A percentile compares a stretch with the other conserved stretches of the same genome.
Evolutionary conservation across 2,797 vertebrate genomes (phyloP).

Genomic region (Lycodopsis pacificus): DNA sequence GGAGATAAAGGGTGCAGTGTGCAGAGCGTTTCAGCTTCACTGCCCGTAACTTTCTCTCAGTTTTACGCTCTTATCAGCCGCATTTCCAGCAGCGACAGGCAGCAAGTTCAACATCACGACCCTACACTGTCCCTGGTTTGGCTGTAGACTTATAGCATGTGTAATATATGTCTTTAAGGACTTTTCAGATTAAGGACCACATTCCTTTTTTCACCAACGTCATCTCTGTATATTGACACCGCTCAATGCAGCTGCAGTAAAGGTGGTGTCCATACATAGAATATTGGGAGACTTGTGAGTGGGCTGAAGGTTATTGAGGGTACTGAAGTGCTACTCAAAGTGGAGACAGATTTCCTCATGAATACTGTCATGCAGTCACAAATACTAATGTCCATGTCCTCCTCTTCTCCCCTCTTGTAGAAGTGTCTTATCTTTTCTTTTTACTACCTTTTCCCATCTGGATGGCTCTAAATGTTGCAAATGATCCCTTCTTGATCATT

Average conservation of each 20-base stretch:
- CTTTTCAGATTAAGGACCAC: background rate
- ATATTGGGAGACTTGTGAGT: background rate
- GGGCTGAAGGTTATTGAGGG: conserved; percentile 47
- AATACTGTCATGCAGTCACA: conserved; percentile 41
- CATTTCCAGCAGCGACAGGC: background rate
- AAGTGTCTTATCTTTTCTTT: conserved; percentile 36
- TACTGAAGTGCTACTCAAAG: conserved; percentile 41
- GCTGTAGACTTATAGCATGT: background rate
- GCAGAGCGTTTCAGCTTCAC: background rate
- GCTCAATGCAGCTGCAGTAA: background rate
- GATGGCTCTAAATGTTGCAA: conserved; percentile 65
- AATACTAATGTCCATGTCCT: conserved; percentile 46
- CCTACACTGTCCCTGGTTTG: background rate
- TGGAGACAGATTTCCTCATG: conserved; percentile 51
- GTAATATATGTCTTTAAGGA: background rate
- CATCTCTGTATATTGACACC: background rate
- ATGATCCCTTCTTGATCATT: conserved; percentile 61
- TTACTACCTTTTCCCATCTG: conserved; percentile 62
- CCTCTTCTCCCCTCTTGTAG: conserved; percentile 10
- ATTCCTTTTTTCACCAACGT: conserved; percentile 21
- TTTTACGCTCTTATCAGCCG: background rate
- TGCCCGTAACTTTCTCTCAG: background rate
- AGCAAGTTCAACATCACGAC: background rate
- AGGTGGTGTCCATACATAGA: background rate
- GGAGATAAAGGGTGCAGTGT: background rate